Conservation (phyloP, 1,140 invertebrate species). For the Bombus affinis region DNA sequence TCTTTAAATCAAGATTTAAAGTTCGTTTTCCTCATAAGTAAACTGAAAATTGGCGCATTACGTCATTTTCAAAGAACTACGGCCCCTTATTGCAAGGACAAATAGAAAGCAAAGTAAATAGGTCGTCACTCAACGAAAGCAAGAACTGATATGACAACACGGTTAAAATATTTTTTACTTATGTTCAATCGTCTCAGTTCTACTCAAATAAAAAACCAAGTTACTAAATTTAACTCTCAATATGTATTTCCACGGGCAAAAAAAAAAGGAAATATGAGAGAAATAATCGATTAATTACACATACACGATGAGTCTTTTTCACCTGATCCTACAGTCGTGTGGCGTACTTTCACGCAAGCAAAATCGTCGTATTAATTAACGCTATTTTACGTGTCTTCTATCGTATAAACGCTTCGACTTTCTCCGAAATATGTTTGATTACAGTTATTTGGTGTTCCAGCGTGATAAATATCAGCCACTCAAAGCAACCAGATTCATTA, state of each 20-base stretch:
- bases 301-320: not conserved
- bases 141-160: slow-evolving; percentile 11
- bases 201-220: not conserved
- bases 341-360: too few relatives aligned
- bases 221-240: not conserved
- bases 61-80: not conserved
- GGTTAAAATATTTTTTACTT: slow-evolving; percentile 10
- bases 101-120: slow-evolving; percentile 27
- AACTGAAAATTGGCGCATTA: not conserved
- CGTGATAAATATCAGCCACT: not conserved
- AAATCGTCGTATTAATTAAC: not conserved
- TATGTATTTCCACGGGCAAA: not conserved
- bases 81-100: not conserved
- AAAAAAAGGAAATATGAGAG: not conserved
- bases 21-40: not conserved
- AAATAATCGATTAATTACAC: not conserved
- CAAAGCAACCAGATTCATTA: not conserved
- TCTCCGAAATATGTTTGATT: slow-evolving; percentile 13
- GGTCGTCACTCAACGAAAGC: not conserved
- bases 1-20: not conserved
- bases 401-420: not conserved
- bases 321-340: not conserved
- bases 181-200: not conserved
- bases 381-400: not conserved
- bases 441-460: not conserved